Conservation (phyloP, 2,888 invertebrate genomes). For the Noctuana brunneofusca region DNA sequence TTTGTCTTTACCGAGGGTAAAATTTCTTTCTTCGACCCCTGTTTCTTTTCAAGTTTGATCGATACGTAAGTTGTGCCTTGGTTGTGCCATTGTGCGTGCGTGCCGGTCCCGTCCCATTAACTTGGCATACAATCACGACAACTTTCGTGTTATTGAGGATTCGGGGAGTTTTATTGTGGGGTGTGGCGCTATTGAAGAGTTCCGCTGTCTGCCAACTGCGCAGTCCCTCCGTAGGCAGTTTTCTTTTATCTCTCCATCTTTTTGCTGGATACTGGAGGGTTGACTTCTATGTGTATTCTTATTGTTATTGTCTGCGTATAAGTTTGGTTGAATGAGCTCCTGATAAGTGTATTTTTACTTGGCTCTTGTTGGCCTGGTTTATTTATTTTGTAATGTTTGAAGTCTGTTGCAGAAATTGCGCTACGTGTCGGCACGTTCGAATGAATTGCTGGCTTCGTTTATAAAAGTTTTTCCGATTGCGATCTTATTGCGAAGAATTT, state of each 20-base stretch:
- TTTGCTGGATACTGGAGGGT: neutral
- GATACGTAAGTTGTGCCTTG: conserved; percentile 35
- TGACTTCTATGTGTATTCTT: neutral
- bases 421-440: neutral
- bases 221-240: conserved; percentile 2
- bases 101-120: conserved; percentile 35
- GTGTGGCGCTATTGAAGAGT: conserved; percentile 18
- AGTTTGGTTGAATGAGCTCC: conserved; percentile 6
- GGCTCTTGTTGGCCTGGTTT: neutral
- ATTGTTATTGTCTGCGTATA: conserved; percentile 1
- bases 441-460: neutral
- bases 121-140: conserved; percentile 29
- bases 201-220: conserved; percentile 2
- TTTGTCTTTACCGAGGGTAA: conserved; percentile 14
- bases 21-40: conserved; percentile 22
- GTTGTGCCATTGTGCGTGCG: conserved; percentile 16
- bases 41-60: conserved; percentile 39
- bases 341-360: neutral
- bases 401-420: neutral
- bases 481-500: too few species aligned
- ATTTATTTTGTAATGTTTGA: neutral
- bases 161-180: conserved; percentile 24
- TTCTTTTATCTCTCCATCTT: conserved; percentile 3
- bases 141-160: conserved; percentile 17
- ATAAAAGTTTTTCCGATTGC: too few species aligned